Evolutionary conservation across 2,888 invertebrate genomes (phyloP).

Genomic region (Matsumyia berberina): DNA sequence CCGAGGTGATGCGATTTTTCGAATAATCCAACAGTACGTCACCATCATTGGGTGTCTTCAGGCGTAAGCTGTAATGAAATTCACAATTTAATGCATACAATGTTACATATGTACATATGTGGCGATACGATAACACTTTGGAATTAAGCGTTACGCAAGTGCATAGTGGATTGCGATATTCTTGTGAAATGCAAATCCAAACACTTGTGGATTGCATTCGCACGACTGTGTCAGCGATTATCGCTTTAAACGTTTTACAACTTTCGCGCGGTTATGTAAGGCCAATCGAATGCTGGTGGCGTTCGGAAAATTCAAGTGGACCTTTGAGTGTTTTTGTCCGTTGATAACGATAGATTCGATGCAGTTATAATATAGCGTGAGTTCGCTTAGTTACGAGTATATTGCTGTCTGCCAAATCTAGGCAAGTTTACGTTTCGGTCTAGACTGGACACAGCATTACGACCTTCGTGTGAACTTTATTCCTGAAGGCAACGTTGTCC

Average conservation of each 20-base stretch:
- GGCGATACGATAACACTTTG: background rate
- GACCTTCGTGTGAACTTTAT: too few species aligned
- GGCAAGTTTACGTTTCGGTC: too few species aligned
- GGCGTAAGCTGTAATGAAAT: constrained; percentile 86
- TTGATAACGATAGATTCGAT: too few species aligned
- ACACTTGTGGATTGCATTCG: background rate
- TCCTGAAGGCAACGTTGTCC: too few species aligned
- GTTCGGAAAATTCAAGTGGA: background rate
- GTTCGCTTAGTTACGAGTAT: too few species aligned
- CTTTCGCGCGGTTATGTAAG: constrained; percentile 11
- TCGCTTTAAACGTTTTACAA: background rate
- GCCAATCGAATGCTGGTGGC: constrained; percentile 1
- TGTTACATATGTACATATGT: background rate
- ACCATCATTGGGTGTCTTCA: constrained; percentile 93
- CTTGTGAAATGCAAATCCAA: background rate
- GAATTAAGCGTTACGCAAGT: background rate
- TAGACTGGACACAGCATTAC: too few species aligned
- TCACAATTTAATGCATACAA: background rate
- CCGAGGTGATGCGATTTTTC: constrained; percentile 95
- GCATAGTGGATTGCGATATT: background rate
- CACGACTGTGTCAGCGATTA: background rate
- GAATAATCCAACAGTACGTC: constrained; percentile 97
- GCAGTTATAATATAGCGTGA: too few species aligned
- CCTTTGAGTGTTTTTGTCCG: too few species aligned
- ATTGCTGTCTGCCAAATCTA: too few species aligned